Evolutionary conservation across 2,113 vertebrate genomes (phyloP).

Genomic region (Corapipo altera): DNA sequence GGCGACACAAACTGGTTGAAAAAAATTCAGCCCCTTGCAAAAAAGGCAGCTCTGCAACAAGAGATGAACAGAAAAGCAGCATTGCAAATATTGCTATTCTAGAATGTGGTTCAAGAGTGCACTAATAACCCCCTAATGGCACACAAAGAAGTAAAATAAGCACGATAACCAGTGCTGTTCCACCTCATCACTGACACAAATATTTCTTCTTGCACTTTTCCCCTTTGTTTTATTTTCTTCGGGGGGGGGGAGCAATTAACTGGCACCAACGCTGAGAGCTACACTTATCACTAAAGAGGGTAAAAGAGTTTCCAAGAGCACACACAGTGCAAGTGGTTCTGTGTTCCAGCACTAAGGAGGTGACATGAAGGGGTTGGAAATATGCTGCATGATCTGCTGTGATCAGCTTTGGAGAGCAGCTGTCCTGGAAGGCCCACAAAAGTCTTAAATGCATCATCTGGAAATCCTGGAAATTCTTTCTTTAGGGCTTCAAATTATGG

Average conservation of each 20-base stretch:
- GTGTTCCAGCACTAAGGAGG: background rate
- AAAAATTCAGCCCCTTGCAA: background rate
- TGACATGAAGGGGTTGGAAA: background rate
- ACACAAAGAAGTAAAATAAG: background rate
- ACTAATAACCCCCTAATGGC: background rate
- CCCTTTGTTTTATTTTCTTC: background rate
- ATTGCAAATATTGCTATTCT: background rate
- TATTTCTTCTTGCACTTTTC: background rate
- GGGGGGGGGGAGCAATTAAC: background rate
- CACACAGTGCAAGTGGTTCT: background rate
- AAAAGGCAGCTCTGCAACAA: slow-evolving; percentile 40
- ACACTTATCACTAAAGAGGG: background rate
- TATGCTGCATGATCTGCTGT: background rate
- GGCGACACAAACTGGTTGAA: background rate
- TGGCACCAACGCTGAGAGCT: background rate
- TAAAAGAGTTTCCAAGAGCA: background rate
- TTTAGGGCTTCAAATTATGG: background rate
- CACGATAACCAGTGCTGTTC: background rate
- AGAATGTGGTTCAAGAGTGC: background rate
- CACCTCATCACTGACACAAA: background rate
- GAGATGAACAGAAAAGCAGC: background rate
- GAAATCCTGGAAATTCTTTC: background rate
- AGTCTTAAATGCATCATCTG: background rate
- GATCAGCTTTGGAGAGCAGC: background rate
- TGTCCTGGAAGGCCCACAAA: background rate